These are phyloP conservation scores for Botia almorhae DNA, from an alignment of 2,797 vertebrate species.

Conservation along the genomic window DNA sequence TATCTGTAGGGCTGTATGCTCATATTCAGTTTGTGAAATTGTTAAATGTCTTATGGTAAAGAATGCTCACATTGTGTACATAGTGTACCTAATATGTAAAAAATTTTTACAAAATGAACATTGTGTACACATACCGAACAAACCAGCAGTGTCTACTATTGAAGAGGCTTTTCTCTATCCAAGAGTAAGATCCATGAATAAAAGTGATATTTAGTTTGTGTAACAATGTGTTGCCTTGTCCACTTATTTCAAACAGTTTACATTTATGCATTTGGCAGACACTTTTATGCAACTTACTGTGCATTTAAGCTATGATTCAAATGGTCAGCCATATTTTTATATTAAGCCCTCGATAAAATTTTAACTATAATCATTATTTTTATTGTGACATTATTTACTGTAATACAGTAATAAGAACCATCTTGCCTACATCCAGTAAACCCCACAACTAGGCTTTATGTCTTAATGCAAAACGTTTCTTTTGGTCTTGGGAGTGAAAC, in stretches of 20 bases:
- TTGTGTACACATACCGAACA: conserved; percentile 65
- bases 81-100: conserved; percentile 72
- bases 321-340: not conserved
- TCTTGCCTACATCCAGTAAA: too few relatives aligned
- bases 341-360: too few relatives aligned
- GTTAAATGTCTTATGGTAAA: conserved; percentile 61
- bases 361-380: too few relatives aligned
- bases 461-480: too few relatives aligned
- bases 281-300: too few relatives aligned
- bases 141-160: conserved; percentile 64
- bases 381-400: too few relatives aligned
- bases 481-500: too few relatives aligned
- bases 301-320: too few relatives aligned
- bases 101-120: conserved; percentile 60
- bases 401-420: too few relatives aligned
- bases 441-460: too few relatives aligned
- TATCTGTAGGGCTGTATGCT: conserved; percentile 56
- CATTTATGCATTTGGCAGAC: too few relatives aligned
- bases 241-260: not conserved
- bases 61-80: conserved; percentile 75
- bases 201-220: conserved; percentile 75
- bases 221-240: conserved; percentile 34
- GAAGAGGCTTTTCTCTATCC: conserved; percentile 63
- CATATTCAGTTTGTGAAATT: conserved; percentile 63
- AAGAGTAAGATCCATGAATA: conserved; percentile 74